These are phyloP conservation scores for Andrena minutula DNA, from an alignment of 2,888 invertebrate genomes.

Conservation along the genomic window DNA sequence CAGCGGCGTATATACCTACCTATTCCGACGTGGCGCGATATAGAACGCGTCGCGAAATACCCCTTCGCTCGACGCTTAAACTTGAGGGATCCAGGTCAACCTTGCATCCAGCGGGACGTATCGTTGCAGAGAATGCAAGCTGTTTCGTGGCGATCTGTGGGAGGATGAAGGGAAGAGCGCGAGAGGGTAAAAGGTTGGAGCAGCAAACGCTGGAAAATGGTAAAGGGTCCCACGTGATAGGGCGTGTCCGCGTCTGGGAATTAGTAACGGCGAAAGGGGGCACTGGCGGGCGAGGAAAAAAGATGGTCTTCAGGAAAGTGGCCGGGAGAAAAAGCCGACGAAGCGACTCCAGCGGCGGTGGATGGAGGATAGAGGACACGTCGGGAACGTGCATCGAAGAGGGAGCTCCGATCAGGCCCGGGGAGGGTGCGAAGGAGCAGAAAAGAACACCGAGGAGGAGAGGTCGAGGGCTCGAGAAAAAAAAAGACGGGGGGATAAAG, in stretches of 20 bases:
- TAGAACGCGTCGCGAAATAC: slow-evolving; percentile 19
- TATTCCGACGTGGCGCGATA: slow-evolving; percentile 28
- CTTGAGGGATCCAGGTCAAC: slow-evolving; percentile 32
- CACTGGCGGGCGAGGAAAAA: background rate
- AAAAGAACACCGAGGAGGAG: background rate
- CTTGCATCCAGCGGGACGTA: slow-evolving; percentile 1
- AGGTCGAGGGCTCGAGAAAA: slow-evolving; percentile 12
- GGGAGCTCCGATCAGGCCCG: background rate
- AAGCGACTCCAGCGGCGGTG: slow-evolving; percentile 13
- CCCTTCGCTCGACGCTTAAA: slow-evolving; percentile 5
- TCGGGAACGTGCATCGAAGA: slow-evolving; percentile 20
- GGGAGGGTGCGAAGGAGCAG: background rate
- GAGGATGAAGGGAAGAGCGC: no score
- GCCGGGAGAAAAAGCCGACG: slow-evolving; percentile 27
- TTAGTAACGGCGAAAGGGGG: slow-evolving; percentile 15
- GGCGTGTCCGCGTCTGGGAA: slow-evolving; percentile 29
- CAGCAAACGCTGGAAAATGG: background rate
- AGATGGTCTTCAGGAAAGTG: slow-evolving; percentile 31
- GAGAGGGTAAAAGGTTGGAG: no score
- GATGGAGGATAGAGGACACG: background rate
- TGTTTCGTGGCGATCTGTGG: background rate
- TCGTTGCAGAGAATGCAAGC: background rate
- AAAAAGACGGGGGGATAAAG: slow-evolving; percentile 4
- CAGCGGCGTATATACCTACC: background rate
- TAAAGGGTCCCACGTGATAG: slow-evolving; percentile 10